These are phyloP conservation scores for Poeciliopsis infans DNA, from an alignment of 2,797 vertebrate species.

Conservation along the genomic window DNA sequence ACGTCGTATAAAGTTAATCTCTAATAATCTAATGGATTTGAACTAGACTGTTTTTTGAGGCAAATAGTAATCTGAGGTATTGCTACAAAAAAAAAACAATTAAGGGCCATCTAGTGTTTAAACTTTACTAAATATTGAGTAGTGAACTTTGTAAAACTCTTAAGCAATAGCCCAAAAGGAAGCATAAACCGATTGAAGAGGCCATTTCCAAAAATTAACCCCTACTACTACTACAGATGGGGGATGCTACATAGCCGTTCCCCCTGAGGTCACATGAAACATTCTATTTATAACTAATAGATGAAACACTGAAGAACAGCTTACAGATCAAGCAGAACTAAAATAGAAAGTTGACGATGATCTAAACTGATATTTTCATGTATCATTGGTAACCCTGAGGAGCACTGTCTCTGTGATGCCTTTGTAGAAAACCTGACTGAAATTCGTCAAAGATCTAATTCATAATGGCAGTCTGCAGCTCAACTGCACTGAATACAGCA, in stretches of 20 bases:
- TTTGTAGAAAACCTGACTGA: conserved; percentile 1
- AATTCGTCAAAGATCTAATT: neutral
- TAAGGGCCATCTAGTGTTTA: neutral
- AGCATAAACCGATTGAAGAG: neutral
- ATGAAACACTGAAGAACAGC: neutral
- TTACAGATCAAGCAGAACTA: neutral
- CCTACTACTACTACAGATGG: neutral
- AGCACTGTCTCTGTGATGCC: neutral
- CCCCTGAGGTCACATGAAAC: neutral
- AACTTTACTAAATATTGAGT: neutral
- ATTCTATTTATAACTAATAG: neutral
- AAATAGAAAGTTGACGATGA: neutral
- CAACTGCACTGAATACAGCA: conserved; percentile 30
- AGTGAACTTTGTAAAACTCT: neutral
- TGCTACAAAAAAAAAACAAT: neutral
- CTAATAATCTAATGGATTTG: too few species aligned
- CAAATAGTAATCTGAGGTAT: neutral
- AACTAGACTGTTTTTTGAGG: neutral
- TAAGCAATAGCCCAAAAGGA: neutral
- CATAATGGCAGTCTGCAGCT: neutral
- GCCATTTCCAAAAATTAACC: neutral
- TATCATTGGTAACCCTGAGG: neutral
- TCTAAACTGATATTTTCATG: neutral
- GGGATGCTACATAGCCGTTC: neutral
- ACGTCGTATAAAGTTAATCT: neutral